phyloP scores from a whole-genome alignment of 2,113 vertebrate genomes.

The Ctenodactylus gundi region DNA sequence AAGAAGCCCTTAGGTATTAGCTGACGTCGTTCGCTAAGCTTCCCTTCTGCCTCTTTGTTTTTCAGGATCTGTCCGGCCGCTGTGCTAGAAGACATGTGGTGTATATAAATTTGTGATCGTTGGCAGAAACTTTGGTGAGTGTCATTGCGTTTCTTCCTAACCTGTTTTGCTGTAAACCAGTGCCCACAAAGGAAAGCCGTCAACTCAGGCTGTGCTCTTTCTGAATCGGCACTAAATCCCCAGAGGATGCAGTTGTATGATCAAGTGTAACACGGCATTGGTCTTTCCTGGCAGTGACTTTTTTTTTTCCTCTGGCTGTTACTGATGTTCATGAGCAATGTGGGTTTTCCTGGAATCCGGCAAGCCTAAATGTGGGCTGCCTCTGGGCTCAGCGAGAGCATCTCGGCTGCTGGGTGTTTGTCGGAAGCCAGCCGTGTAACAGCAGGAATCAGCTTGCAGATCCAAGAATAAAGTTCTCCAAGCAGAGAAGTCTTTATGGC shows the following conservation, averaged over 20 bases:
- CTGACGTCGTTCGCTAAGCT: background rate
- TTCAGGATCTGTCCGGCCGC: constrained; percentile 73
- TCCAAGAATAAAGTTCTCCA: background rate
- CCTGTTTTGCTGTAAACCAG: background rate
- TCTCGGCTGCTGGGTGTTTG: background rate
- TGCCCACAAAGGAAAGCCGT: background rate
- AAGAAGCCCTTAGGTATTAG: background rate
- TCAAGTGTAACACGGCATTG: background rate
- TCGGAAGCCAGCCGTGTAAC: background rate
- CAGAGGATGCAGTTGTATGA: background rate
- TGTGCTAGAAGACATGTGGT: constrained; percentile 81
- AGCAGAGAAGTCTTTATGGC: background rate
- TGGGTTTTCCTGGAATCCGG: background rate
- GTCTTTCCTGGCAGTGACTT: constrained; percentile 43
- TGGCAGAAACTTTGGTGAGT: constrained; percentile 80
- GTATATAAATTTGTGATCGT: constrained; percentile 79
- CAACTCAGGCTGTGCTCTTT: background rate
- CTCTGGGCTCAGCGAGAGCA: background rate
- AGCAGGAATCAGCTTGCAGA: background rate
- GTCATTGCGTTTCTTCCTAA: constrained; percentile 16
- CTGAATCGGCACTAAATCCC: constrained; percentile 13
- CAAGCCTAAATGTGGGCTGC: constrained; percentile 16
- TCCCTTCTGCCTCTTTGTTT: constrained; percentile 53
- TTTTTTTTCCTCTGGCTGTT: constrained; percentile 17
- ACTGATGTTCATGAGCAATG: constrained; percentile 34